Conservation (phyloP, 2,797 vertebrate genomes). For the Chaenodraco wilsoni region DNA sequence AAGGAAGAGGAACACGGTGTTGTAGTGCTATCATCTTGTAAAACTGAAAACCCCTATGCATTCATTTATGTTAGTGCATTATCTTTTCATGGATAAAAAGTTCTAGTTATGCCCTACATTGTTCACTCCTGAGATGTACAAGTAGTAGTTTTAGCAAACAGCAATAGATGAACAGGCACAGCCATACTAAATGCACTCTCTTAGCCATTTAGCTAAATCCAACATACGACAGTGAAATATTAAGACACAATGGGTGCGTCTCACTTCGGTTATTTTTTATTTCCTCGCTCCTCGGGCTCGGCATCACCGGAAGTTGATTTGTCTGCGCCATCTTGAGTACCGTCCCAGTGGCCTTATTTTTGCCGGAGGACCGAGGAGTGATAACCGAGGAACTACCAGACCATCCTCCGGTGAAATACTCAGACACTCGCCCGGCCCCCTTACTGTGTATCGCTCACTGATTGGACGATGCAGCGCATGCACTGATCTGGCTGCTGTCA, state of each 20-base stretch:
- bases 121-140: constrained; percentile 5
- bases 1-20: constrained; percentile 16
- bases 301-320: too few species aligned
- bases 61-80: constrained; percentile 24
- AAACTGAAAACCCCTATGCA: constrained; percentile 62
- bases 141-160: constrained; percentile 8
- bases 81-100: not conserved
- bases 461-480: too few species aligned
- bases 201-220: constrained; percentile 1
- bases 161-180: not conserved
- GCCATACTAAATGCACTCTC: not conserved
- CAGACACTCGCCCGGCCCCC: too few species aligned
- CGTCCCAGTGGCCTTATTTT: too few species aligned
- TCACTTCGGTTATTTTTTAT: too few species aligned
- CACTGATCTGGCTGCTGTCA: too few species aligned
- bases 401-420: too few species aligned
- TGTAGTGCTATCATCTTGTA: constrained; percentile 37
- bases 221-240: not conserved
- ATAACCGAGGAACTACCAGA: too few species aligned
- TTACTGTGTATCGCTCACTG: too few species aligned
- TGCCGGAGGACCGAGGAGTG: too few species aligned
- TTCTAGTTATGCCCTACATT: not conserved
- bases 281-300: too few species aligned
- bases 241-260: constrained; percentile 38
- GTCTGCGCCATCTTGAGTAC: too few species aligned